Base-by-base conservation (phyloP, 2,888 invertebrate genomes). In the Idaea biselata region DNA sequence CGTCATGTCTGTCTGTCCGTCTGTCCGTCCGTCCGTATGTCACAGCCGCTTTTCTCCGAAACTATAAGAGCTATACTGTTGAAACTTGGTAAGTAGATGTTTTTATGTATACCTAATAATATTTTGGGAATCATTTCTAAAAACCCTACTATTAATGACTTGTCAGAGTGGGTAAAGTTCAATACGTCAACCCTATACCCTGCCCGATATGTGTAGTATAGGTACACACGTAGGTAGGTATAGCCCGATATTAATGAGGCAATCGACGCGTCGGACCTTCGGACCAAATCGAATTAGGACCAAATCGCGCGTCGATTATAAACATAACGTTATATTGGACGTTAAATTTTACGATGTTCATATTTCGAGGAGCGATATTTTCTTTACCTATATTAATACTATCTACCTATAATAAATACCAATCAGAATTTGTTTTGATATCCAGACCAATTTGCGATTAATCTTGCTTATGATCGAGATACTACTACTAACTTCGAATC, bases 161-260 rank as follows among this genome's bases (percentile, higher is more conserved):
- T 16, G 8, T 16, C 17, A 16, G 16, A 16, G 6, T 55, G 6
- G 60, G 57, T 65, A 63, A 63, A 64, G 59, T 54, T 8, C 55
- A 55, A 55, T 55, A 55, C 55, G 6, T 32, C 65, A 67, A 16
- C 66, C 69, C 67, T 66, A 25, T 25, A 57, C 57, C 18, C 33
- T 58, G 63, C 63, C 59, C 58, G 59, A 65, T 44, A 8, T 72
- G 73, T 73, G 75, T 76, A 79, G 76, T 84, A 78, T n/a, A n/a
- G n/a, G 82, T 14, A 8, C 44, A 3, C 6, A 44, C 14, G 0
- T 44, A 44, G 8, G 11, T 7, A 33, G 11, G 11, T 80, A 79
- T 75, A 77, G 73, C 80, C 82, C 84, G 86, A 84, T 85, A 87
- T 87, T 88, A 86, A 88, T 87, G 87, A 87, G 85, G 80, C 83